Base-by-base conservation (phyloP, 1,140 invertebrate genomes). In the Metopolophium dirhodum region DNA sequence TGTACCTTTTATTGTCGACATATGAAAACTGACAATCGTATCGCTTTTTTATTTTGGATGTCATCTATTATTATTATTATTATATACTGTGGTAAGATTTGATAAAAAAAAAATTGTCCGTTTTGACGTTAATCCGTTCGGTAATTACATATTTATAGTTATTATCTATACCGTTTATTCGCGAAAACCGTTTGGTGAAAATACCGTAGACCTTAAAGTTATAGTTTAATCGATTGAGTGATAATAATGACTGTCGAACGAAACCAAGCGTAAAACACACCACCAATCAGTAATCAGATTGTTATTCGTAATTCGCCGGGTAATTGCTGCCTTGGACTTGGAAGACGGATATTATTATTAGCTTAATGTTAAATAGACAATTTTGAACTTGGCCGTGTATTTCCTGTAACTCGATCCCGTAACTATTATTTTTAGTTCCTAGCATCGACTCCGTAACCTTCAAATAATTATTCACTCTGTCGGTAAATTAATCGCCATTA, bases 351-450 rank as follows among this genome's bases (percentile, higher is more conserved):
- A 37, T 23, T 90, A 35, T 51, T 88, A 49, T 88, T 41, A 37
- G n/a, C 18, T 49, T 18, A 23, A 88, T 88, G n/a, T 51, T 51
- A 51, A 88, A 35, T 54, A 57, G 35, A 41, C 54, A 41, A 61
- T 90, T 57, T 61, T 90, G 88, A 90, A 90, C 88, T 90, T 90
- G 88, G 88, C 35, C 35, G 54, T 57, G 35, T 57, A 90, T 41
- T 90, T 90, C 88, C 88, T 90, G 88, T 57, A 30, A 61, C 26
- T 61, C 11, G 51, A 90, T 90, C 88, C 88, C 88, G 88, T 90
- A 90, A 90, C 51, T 9, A 61, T 61, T 57, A 57, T 90, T 61
- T 57, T 61, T 30, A 57, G 88, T 90, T 90, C 88, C 88, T 90
- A 61, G 51, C 37, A 45, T 90, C 18, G 22, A 57, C 49, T 37